Base-by-base conservation (phyloP, 2,888 invertebrate species). In the Adela reaumurella region DNA sequence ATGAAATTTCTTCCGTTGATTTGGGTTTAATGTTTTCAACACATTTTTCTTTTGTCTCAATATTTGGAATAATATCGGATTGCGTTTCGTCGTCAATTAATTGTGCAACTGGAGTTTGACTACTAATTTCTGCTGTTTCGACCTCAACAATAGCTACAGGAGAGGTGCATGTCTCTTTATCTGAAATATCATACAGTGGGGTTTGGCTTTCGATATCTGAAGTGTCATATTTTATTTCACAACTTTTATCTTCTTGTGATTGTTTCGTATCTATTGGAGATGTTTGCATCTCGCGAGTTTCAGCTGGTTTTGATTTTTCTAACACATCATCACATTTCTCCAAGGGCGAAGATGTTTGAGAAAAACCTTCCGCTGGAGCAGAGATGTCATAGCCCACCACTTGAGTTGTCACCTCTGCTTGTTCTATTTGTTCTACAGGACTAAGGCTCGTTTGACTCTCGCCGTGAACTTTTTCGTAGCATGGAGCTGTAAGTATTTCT, bases 381-480 rank as follows among this genome's bases (percentile, higher is more conserved):
- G 50, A 54, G 35, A 73, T 70, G 49, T 77, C 74, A 46, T 69
- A 66, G 17, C 72, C 64, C 49, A 72, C 59, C n/a, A 83, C 82
- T 62, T 83, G 83, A 41, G 82, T 81, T 28, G 73, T 76, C 2
- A 80, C 81, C 65, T 85, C 85, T 20, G 71, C 64, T 45, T 77
- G 69, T 17, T 63, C 55, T 2, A 68, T 56, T 53, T 65, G 61
- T 50, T 68, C 68, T 50, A 68, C 68, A 6, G 76, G 76, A 46
- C 69, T 67, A 57, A 72, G 64, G 55, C 72, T 74, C 1, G 81
- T 76, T 59, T 77, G 78, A 19, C 70, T 68, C 58, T 74, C 71
- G 42, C 66, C 66, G 46, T 35, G 58, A 18, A 28, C 53, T 16
- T 51, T 45, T 18, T 55, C 50, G 46, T 63, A 65, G 55, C 65